Percentiles rank a stretch among this genome's conserved stretches.
These are phyloP conservation scores for Drosophila sucinea DNA, from an alignment of 1,140 invertebrate species.

Conservation along the genomic window DNA sequence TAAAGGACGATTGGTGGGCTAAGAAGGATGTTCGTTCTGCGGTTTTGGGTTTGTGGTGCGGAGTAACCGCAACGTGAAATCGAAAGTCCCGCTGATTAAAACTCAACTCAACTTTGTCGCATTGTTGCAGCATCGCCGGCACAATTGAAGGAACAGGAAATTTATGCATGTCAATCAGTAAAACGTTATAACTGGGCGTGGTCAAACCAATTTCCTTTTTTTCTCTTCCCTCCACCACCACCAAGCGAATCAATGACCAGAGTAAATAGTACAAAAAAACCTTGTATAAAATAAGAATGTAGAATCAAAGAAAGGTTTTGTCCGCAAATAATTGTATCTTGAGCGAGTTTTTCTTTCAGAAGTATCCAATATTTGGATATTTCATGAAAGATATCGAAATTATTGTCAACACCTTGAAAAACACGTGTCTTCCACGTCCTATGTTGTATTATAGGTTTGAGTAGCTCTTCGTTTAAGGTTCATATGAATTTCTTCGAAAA, in stretches of 20 bases:
- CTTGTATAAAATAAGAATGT: too few relatives aligned
- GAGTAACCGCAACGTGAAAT: constrained; percentile 71
- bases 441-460: too few relatives aligned
- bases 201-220: constrained; percentile 8
- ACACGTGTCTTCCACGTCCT: too few relatives aligned
- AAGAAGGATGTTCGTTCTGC: constrained; percentile 28
- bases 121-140: constrained; percentile 15
- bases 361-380: too few relatives aligned
- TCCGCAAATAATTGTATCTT: too few relatives aligned
- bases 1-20: background rate
- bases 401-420: too few relatives aligned
- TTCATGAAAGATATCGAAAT: too few relatives aligned
- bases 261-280: background rate
- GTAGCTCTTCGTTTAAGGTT: too few relatives aligned
- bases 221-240: too few relatives aligned
- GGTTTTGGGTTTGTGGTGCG: constrained; percentile 19
- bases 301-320: background rate
- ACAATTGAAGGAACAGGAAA: constrained; percentile 52
- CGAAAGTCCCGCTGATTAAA: constrained; percentile 76
- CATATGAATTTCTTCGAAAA: too few relatives aligned
- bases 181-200: constrained; percentile 25
- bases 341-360: too few relatives aligned
- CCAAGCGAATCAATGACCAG: background rate
- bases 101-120: constrained; percentile 48
- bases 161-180: constrained; percentile 70